These are phyloP conservation scores for Rhagophthalmus giganteus DNA, from an alignment of 2,888 invertebrate genomes.

Conservation along the genomic window DNA sequence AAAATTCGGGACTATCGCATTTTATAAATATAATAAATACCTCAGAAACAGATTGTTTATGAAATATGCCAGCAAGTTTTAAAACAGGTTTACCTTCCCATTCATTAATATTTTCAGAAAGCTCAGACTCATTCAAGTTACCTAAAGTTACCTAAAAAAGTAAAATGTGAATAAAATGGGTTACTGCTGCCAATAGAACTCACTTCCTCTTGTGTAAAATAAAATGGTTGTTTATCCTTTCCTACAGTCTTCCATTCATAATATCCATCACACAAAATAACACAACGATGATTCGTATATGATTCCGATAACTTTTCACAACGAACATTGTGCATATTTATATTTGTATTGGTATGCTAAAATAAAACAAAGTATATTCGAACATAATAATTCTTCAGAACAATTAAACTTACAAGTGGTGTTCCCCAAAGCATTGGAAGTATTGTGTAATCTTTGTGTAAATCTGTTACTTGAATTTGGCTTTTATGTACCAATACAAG, in stretches of 20 bases:
- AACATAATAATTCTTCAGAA: not conserved
- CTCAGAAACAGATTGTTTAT: no score
- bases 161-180: no score
- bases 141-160: no score
- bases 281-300: constrained; percentile 2
- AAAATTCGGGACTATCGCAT: no score
- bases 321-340: constrained; percentile 5
- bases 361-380: not conserved
- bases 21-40: no score
- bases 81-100: constrained; percentile 4
- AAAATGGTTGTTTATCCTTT: constrained; percentile 12
- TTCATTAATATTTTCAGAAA: no score
- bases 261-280: constrained; percentile 14
- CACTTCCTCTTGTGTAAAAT: constrained; percentile 5
- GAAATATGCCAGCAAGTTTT: constrained; percentile 16
- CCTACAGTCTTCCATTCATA: constrained; percentile 11
- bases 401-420: constrained; percentile 5
- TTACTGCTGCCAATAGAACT: no score
- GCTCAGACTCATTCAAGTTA: no score
- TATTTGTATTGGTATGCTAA: not conserved
- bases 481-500: constrained; percentile 8
- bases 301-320: constrained; percentile 6
- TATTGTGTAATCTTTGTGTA: constrained; percentile 3
- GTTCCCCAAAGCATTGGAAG: constrained; percentile 16
- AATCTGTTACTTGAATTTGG: not conserved